Base-by-base conservation (phyloP, 2,113 vertebrate species). In the Ammodytes marinus region DNA sequence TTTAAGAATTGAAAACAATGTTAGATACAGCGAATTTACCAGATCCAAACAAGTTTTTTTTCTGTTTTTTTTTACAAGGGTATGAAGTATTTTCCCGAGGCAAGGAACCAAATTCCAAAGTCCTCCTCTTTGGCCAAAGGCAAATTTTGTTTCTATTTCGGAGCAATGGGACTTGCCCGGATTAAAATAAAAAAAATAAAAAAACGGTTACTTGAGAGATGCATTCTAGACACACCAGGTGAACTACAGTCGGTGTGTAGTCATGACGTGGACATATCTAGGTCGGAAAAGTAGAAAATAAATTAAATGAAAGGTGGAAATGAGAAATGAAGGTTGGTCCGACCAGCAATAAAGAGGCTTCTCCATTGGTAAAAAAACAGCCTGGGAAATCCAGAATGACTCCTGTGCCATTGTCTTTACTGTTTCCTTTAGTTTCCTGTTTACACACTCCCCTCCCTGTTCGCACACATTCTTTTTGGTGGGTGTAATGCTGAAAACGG, bases 371-470 rank as follows among this genome's bases (percentile, higher is more conserved):
- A 61, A 57, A 68, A 83, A 67, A 72, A 63, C 50, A 61, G 60
- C 5, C 58, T 50, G 43, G 77, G 83, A 83, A 86, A 66, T 27
- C 71, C 82, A 88, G 64, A 63, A 60, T 53, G 71, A 70, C 82
- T 79, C 65, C 88, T 74, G 47, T 74, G 57, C 87, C 80, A 92
- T 92, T 90, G 91, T 93, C 82, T 84, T 74, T 64, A 67, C 68
- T 37, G 87, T 77, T 93, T 86, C 91, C 89, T 85, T 27, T 64
- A 49, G 47, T 69, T 93, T 92, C 90, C 92, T 93, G 92, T 93
- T 91, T 88, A 84, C 86, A 83, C 68, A 80, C 27, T 74, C 74
- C 82, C 80, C 78, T 86, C 89, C 77, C 85, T 77, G 86, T 66
- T 47, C 5, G 75, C 69, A 80, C 69, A 84, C 83, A 91, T 92